Percentiles rank a stretch among this genome's conserved stretches.
These are phyloP conservation scores for Chesias legatella DNA, from an alignment of 2,888 invertebrate genomes.

Conservation along the genomic window DNA sequence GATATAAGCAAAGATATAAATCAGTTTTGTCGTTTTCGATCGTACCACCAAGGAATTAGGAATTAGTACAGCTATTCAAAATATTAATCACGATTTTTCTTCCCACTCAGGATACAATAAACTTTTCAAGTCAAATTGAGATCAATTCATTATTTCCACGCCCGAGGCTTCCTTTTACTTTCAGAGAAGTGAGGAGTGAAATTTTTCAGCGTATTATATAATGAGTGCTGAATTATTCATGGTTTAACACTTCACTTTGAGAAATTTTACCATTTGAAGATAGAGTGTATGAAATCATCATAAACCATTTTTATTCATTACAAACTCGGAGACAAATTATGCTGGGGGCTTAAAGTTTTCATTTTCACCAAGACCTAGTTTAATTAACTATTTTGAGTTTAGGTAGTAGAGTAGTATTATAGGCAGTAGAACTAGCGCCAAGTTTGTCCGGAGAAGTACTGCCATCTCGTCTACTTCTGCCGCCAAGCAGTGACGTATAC, in stretches of 20 bases:
- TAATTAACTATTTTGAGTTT: too few relatives aligned
- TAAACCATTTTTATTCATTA: conserved; percentile 12
- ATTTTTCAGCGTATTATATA: conserved; percentile 19
- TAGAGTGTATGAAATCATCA: conserved; percentile 8
- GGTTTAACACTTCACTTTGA: conserved; percentile 16
- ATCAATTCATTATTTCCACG: conserved; percentile 18
- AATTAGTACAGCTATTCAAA: too few relatives aligned
- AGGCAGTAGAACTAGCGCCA: too few relatives aligned
- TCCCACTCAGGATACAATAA: too few relatives aligned
- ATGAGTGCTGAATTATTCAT: conserved; percentile 28
- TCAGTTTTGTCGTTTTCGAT: too few relatives aligned
- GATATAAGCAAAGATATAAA: too few relatives aligned
- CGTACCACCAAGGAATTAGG: too few relatives aligned
- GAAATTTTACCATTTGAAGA: conserved; percentile 7
- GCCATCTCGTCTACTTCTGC: too few relatives aligned
- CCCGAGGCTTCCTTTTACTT: conserved; percentile 13
- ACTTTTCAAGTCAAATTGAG: conserved; percentile 2
- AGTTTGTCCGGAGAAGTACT: too few relatives aligned
- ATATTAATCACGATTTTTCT: too few relatives aligned
- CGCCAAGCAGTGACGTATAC: too few relatives aligned
- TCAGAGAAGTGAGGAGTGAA: conserved; percentile 9
- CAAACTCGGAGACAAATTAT: neutral
- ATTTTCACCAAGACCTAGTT: neutral
- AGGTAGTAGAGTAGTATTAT: too few relatives aligned
- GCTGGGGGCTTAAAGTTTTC: neutral